These are phyloP conservation scores for Gobius niger DNA, from an alignment of 2,113 vertebrate genomes.

Conservation along the genomic window DNA sequence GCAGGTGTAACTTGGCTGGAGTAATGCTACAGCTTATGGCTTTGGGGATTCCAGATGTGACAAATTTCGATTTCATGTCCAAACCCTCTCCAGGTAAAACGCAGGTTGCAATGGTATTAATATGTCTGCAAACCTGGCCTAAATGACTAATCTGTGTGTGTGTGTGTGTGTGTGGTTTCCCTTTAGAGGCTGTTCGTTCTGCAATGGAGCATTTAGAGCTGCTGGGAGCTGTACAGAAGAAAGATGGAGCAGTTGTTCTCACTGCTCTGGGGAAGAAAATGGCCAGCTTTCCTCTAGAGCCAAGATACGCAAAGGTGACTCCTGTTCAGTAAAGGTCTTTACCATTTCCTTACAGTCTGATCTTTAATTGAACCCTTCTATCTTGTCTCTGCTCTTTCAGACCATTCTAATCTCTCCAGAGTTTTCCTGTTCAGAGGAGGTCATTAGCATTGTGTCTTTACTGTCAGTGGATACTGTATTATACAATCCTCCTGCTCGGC, in stretches of 20 bases:
- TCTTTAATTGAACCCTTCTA: not conserved
- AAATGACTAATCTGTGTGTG: not conserved
- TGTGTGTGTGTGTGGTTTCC: slow-evolving; percentile 6
- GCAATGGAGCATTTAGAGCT: slow-evolving; percentile 88
- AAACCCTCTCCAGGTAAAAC: slow-evolving; percentile 91
- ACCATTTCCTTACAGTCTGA: not conserved
- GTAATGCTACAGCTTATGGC: slow-evolving; percentile 94
- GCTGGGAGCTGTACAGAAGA: slow-evolving; percentile 87
- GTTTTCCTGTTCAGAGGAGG: slow-evolving; percentile 90
- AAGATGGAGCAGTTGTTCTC: slow-evolving; percentile 80
- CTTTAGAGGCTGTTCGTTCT: slow-evolving; percentile 84
- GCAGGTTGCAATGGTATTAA: not conserved
- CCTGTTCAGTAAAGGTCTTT: not conserved
- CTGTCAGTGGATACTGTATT: slow-evolving; percentile 93
- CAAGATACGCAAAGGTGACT: slow-evolving; percentile 90
- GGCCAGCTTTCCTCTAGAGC: slow-evolving; percentile 94
- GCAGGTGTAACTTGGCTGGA: slow-evolving; percentile 89
- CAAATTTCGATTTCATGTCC: slow-evolving; percentile 97
- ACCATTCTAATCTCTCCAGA: slow-evolving; percentile 89
- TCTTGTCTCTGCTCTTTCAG: slow-evolving; percentile 63
- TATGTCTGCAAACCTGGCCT: not conserved
- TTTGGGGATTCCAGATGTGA: slow-evolving; percentile 87
- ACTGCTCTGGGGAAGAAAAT: slow-evolving; percentile 92
- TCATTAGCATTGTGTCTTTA: slow-evolving; percentile 89
- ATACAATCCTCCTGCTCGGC: slow-evolving; percentile 83